Evolutionary conservation across 2,113 vertebrate genomes (phyloP), one percentile per base, ranked within the genome.

Genomic region (Leptobrachium leishanense): DNA sequence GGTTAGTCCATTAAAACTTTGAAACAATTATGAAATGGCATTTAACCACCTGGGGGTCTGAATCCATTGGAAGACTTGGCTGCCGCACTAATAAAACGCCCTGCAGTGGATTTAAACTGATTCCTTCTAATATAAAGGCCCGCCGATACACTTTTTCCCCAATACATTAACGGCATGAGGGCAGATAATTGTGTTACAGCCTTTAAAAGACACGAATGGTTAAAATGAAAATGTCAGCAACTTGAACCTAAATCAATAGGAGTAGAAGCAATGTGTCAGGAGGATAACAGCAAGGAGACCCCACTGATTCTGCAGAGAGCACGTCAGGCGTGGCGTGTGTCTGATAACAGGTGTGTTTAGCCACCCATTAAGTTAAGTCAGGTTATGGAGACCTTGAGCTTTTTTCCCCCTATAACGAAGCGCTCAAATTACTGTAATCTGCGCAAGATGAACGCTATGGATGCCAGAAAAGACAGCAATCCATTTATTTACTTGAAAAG

Each of bases 221-320:
- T 20, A 43, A 74, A 43, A 65, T 46, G 6, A 9, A 68, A 76
- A 59, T 66, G 50, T 76, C 75, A 76, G 75, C 75, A 59, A 43
- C 75, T 76, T 76, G 53, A 43, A 42, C 6, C 13, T n/a, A 42
- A 55, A 42, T 76, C 74, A 76, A 76, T 31, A 76, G 1, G 42
- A 4, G 40, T 2, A n/a, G 42, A 68, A 50, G 5, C 31, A 4
- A 44, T 69, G 11, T 1, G 43, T 20, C 43, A 13, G 41, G 31
- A 50, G 39, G 31, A 54, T 31, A 57, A 65, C 2, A n/a, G 43
- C 11, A 3, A 31, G 41, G 9, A 50, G 73, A 42, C 5, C 39
- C 62, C 1, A 64, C n/a, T 31, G 55, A 59, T 13, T 13, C 55
- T 15, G 13, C 55, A 59, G 10, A 13, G 6, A 15, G 55, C 55